Conservation (phyloP, 2,113 vertebrate species). For the Stomatorhinus ivindoensis region DNA sequence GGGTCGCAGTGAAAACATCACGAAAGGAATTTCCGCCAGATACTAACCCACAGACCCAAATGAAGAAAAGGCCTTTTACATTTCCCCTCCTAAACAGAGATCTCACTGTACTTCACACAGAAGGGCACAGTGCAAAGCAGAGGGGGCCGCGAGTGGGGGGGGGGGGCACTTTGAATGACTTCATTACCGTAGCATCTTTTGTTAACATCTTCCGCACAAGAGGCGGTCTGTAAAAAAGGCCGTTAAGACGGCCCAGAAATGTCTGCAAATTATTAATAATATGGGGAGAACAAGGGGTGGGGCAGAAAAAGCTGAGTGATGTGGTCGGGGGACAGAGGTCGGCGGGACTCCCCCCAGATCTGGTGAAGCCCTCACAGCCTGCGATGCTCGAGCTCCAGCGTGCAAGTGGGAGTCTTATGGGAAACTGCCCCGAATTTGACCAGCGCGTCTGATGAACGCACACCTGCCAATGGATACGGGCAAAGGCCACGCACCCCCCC, state of each 20-base stretch:
- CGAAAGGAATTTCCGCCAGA: slow-evolving; percentile 39
- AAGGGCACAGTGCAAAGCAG: slow-evolving; percentile 48
- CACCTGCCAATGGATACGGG: neutral
- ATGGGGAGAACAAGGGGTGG: neutral
- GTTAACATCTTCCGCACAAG: slow-evolving; percentile 21
- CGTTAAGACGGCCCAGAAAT: slow-evolving; percentile 19
- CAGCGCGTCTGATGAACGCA: neutral
- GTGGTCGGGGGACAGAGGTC: neutral
- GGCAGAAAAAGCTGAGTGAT: slow-evolving; percentile 29
- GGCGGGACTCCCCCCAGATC: neutral
- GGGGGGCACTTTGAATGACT: slow-evolving; percentile 42
- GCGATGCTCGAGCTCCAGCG: neutral
- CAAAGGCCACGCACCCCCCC: neutral
- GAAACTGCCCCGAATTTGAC: neutral
- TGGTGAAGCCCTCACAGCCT: neutral
- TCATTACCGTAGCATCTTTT: slow-evolving; percentile 45
- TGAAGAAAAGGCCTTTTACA: slow-evolving; percentile 26
- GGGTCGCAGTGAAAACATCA: slow-evolving; percentile 36
- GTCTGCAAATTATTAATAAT: slow-evolving; percentile 15
- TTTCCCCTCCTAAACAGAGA: slow-evolving; percentile 43
- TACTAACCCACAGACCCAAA: slow-evolving; percentile 40
- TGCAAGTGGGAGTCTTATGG: neutral
- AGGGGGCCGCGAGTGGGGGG: slow-evolving; percentile 43
- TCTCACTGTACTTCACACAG: slow-evolving; percentile 47
- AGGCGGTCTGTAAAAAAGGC: slow-evolving; percentile 19